Percentiles rank a stretch among this genome's conserved stretches.
Evolutionary conservation across 2,888 invertebrate genomes (phyloP).

Genomic region (Agonopterix arenella): DNA sequence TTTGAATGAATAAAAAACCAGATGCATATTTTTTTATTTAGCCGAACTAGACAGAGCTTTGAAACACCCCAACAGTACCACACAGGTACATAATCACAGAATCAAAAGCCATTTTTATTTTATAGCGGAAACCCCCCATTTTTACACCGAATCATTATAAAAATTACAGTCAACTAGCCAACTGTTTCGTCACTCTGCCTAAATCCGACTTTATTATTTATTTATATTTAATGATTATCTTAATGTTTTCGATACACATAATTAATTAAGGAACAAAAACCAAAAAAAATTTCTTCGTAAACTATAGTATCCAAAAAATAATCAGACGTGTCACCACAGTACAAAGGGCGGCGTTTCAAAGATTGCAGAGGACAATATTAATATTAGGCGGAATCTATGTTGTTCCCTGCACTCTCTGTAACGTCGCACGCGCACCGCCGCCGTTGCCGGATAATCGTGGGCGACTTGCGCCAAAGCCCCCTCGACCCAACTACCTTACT

Average conservation of each 20-base stretch:
- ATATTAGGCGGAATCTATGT: slow-evolving; percentile 74
- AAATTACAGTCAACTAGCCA: slow-evolving; percentile 62
- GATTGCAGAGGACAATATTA: slow-evolving; percentile 68
- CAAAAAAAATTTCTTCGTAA: slow-evolving; percentile 53
- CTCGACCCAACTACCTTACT: slow-evolving; percentile 2
- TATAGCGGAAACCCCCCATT: slow-evolving; percentile 36
- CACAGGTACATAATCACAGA: slow-evolving; percentile 69
- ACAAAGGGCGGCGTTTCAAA: slow-evolving; percentile 66
- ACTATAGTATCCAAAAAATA: slow-evolving; percentile 62
- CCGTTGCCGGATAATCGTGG: not conserved
- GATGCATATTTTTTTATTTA: slow-evolving; percentile 39
- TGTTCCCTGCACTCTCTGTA: slow-evolving; percentile 67
- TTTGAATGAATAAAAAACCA: not conserved
- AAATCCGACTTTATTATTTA: slow-evolving; percentile 54
- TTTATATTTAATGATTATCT: slow-evolving; percentile 71
- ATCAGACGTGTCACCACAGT: slow-evolving; percentile 53
- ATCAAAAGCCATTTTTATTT: slow-evolving; percentile 41
- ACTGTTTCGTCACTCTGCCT: slow-evolving; percentile 49
- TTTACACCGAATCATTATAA: slow-evolving; percentile 58
- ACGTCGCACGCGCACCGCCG: slow-evolving; percentile 40
- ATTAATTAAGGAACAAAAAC: slow-evolving; percentile 77
- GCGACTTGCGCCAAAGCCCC: slow-evolving; percentile 3
- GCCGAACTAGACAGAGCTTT: slow-evolving; percentile 54
- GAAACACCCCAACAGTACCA: slow-evolving; percentile 46
- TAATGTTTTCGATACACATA: slow-evolving; percentile 68